Conservation (phyloP, 2,797 vertebrate species). For the Melopsittacus undulatus region DNA sequence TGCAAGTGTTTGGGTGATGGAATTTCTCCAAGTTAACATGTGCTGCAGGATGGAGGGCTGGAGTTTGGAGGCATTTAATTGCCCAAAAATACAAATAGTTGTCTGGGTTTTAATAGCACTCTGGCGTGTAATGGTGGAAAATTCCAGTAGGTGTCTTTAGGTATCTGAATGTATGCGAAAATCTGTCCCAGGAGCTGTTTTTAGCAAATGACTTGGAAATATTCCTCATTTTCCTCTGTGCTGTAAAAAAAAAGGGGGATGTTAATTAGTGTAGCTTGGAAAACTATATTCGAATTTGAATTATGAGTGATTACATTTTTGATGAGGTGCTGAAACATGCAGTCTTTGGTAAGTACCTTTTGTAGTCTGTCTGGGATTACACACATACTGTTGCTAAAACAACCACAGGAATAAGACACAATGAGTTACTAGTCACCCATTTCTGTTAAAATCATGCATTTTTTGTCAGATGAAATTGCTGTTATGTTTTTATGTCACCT, state of each 20-base stretch:
- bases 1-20: background rate
- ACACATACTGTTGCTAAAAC: background rate
- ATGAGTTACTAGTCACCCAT: background rate
- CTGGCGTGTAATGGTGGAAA: background rate
- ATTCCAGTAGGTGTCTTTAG: background rate
- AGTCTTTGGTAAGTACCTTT: background rate
- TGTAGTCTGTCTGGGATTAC: background rate
- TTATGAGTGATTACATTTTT: background rate
- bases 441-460: background rate
- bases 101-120: background rate
- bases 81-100: background rate
- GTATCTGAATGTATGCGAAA: background rate
- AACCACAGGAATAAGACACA: background rate
- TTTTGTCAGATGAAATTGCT: background rate
- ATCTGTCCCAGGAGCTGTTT: background rate
- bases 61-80: background rate
- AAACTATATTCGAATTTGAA: background rate
- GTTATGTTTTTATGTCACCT: background rate
- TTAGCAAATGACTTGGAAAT: constrained; percentile 1
- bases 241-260: background rate
- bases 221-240: background rate
- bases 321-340: background rate
- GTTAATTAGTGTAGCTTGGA: background rate
- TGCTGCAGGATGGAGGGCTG: background rate
- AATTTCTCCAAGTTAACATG: background rate